Evolutionary conservation across 2,888 invertebrate genomes (phyloP), one percentile per base, ranked within the genome.

Genomic region (Epiperipatus broadwayi): DNA sequence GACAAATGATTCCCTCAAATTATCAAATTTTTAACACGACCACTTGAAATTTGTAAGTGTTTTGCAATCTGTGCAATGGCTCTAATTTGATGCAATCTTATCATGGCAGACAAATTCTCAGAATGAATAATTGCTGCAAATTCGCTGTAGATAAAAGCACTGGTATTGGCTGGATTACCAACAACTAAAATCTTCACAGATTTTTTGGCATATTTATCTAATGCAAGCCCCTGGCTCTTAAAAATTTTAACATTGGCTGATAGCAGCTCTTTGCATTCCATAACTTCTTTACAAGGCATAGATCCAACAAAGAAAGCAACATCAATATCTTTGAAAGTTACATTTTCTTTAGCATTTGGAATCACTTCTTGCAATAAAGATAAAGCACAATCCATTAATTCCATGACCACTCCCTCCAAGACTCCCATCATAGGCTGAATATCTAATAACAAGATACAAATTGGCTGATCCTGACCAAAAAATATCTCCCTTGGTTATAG

Each of bases 361-460:
- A 53, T 45, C 14, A 57, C 48, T 19, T 62, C 53, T 44, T 49
- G 48, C 5, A 66, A 52, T 4, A 60, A 52, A 16, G 64, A 60
- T 8, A 65, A 52, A 37, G 64, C 59, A 48, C 65, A 66, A 49
- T 66, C 66, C 38, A 52, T 48, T 21, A 66, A 49, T 47, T 66
- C 66, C 58, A 64, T 60, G 20, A 57, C 56, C n/a, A 67, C 61
- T 37, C 66, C 66, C 20, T 60, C 49, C 22, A 67, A 52, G 8
- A 55, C 58, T 2, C 47, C 51, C 48, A 56, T 48, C 57, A 63
- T 61, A 16, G 53, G 53, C 18, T 54, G 50, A 41, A 67, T 63
- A 46, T 66, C 66, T 48, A 65, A 48, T 43, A 60, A 44, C 16
- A 52, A 47, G 28, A 60, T 46, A 35, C 40, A 46, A 22, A 60